These are phyloP conservation scores for Flexamia atlantica DNA, from an alignment of 2,888 invertebrate genomes.

Conservation along the genomic window DNA sequence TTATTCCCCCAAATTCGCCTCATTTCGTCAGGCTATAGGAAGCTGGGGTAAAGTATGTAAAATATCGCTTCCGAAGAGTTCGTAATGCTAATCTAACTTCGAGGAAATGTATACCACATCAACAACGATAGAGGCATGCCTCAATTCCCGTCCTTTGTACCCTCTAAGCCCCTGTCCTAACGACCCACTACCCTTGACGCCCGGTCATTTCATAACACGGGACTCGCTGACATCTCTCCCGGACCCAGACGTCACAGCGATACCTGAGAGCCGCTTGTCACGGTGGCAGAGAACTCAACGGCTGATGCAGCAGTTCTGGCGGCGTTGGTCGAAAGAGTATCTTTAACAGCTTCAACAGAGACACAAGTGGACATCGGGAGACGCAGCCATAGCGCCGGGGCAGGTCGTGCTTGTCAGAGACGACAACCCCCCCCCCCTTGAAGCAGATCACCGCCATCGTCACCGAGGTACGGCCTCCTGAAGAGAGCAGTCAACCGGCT, in stretches of 20 bases:
- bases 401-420: background rate
- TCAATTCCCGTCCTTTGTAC: conserved; percentile 69
- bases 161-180: conserved; percentile 66
- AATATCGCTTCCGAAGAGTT: background rate
- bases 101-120: background rate
- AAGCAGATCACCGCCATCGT: conserved; percentile 31
- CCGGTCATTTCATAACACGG: conserved; percentile 70
- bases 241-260: conserved; percentile 54
- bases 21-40: too few relatives aligned
- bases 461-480: background rate
- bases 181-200: conserved; percentile 68
- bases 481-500: conserved; percentile 31
- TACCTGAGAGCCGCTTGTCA: conserved; percentile 2
- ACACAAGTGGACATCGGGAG: conserved; percentile 11
- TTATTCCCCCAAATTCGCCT: too few relatives aligned
- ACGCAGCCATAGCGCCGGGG: background rate
- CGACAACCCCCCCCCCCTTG: conserved; percentile 27
- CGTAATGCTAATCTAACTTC: background rate
- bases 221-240: conserved; percentile 60
- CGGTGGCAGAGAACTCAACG: conserved; percentile 36
- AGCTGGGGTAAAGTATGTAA: background rate
- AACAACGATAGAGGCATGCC: conserved; percentile 67
- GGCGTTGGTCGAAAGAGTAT: conserved; percentile 22
- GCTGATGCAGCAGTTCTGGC: conserved; percentile 47
- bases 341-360: background rate